These are phyloP conservation scores for Hydraecia micacea DNA, from an alignment of 2,888 invertebrate genomes.

Conservation along the genomic window DNA sequence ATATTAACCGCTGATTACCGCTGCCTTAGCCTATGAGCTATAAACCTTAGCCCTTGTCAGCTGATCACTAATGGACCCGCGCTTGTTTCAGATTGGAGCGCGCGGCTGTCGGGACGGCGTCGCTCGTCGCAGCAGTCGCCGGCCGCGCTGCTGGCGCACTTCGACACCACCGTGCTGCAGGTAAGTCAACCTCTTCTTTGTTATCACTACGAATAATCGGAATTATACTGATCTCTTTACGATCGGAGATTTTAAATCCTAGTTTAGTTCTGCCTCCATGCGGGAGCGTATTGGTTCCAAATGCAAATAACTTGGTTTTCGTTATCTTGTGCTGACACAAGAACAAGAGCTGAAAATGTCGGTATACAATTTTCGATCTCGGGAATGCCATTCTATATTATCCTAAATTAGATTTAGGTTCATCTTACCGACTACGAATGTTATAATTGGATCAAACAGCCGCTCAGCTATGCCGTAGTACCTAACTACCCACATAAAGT, in stretches of 20 bases:
- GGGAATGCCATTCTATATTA: neutral
- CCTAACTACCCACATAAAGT: neutral
- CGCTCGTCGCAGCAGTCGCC: slow-evolving; percentile 85
- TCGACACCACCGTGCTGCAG: slow-evolving; percentile 94
- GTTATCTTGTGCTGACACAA: neutral
- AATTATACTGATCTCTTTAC: neutral
- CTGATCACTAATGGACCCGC: neutral
- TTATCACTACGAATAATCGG: neutral
- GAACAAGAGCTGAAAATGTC: neutral
- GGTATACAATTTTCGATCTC: neutral
- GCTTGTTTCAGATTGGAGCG: slow-evolving; percentile 85
- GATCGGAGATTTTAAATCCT: neutral
- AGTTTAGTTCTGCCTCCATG: neutral
- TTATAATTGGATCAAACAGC: slow-evolving; percentile 15
- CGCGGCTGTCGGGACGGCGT: slow-evolving; percentile 80
- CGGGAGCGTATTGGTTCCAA: neutral
- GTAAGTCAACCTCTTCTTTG: slow-evolving; percentile 75
- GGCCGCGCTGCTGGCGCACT: slow-evolving; percentile 91
- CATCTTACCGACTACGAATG: slow-evolving; percentile 1
- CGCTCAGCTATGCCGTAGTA: slow-evolving; percentile 5
- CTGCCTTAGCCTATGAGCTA: neutral
- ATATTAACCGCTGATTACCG: neutral
- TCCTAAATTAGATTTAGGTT: neutral
- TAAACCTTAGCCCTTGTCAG: neutral
- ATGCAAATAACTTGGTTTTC: neutral